Percentiles rank a stretch among this genome's conserved stretches.
Evolutionary conservation across 2,113 vertebrate species (phyloP).

Genomic region (Formicarius rufipectus): DNA sequence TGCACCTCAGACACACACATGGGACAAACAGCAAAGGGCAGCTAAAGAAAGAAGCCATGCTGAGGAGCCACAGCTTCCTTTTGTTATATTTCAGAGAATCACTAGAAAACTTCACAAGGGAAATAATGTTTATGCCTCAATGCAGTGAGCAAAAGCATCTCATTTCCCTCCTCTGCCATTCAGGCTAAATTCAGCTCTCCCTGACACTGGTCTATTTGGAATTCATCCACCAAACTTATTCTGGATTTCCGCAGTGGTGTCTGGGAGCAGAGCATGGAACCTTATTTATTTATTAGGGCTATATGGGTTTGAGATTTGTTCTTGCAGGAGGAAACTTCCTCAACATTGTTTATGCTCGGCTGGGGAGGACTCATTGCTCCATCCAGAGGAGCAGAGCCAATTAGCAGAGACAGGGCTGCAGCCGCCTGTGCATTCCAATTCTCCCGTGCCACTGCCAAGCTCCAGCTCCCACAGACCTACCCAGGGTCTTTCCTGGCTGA

Average conservation of each 20-base stretch:
- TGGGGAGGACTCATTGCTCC: not conserved
- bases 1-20: not conserved
- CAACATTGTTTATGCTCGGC: not conserved
- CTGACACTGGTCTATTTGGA: conserved; percentile 1
- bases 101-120: not conserved
- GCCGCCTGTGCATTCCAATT: not conserved
- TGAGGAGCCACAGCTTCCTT: not conserved
- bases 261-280: not conserved
- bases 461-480: not conserved
- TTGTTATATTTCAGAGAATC: not conserved
- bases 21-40: not conserved
- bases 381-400: not conserved
- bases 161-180: conserved; percentile 30
- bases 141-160: not conserved
- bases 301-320: not conserved
- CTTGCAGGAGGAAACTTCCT: not conserved
- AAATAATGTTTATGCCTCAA: conserved; percentile 10
- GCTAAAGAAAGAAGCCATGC: not conserved
- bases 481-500: conserved; percentile 6
- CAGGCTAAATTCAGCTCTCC: not conserved
- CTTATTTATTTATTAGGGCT: conserved; percentile 30
- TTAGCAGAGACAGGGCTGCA: not conserved
- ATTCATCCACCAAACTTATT: not conserved
- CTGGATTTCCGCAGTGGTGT: not conserved
- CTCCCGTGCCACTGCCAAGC: not conserved